phyloP scores from a whole-genome alignment of 2,797 vertebrate species.

The Lateolabrax maculatus region DNA sequence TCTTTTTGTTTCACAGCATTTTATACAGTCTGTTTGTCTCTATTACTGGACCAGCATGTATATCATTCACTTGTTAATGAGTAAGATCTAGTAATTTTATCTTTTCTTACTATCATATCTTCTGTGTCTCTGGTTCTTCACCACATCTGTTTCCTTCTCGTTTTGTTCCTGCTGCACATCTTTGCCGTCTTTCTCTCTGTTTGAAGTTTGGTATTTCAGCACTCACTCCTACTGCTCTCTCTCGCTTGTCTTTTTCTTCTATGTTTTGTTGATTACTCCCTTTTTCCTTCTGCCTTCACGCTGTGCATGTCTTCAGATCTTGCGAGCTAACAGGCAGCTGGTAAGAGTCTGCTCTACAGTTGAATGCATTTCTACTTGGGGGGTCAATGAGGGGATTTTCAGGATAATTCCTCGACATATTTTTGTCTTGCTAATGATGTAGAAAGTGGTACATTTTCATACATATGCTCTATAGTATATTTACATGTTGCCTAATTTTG shows the following conservation, averaged over 20 bases:
- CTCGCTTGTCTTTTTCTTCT: constrained; percentile 57
- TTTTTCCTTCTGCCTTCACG: constrained; percentile 81
- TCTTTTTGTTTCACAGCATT: constrained; percentile 43
- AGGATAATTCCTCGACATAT: constrained; percentile 20
- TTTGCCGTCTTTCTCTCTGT: constrained; percentile 47
- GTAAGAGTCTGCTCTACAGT: constrained; percentile 86
- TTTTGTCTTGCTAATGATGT: constrained; percentile 9
- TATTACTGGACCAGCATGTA: constrained; percentile 22
- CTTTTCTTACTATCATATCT: constrained; percentile 14
- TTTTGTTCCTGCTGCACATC: constrained; percentile 40
- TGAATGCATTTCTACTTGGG: constrained; percentile 67
- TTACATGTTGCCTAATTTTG: background rate
- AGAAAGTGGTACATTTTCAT: background rate
- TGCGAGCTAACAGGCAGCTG: constrained; percentile 96
- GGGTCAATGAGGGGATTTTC: constrained; percentile 50
- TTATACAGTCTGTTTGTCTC: constrained; percentile 7
- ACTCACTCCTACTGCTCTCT: constrained; percentile 61
- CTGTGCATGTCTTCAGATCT: constrained; percentile 94
- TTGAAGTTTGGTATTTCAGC: constrained; percentile 49
- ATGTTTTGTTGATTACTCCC: constrained; percentile 73
- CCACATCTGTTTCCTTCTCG: constrained; percentile 14
- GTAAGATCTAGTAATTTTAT: background rate
- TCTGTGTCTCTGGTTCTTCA: constrained; percentile 11
- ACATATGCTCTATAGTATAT: background rate
- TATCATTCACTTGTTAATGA: constrained; percentile 27